phyloP scores from a whole-genome alignment of 2,113 vertebrate species.

The Podarcis cretensis region DNA sequence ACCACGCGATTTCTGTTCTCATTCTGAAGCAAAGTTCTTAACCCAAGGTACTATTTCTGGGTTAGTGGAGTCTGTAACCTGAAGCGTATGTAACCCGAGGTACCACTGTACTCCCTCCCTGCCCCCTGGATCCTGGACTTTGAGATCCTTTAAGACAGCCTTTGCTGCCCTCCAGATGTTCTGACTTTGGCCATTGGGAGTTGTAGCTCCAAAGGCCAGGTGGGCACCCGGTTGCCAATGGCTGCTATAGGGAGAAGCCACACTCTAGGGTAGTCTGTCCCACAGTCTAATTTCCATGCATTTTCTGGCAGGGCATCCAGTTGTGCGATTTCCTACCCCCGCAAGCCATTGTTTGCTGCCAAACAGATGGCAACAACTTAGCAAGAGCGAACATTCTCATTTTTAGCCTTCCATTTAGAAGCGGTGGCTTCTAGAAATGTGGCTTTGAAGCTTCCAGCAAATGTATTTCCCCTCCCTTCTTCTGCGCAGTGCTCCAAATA shows the following conservation, averaged over 20 bases:
- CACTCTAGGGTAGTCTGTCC: background rate
- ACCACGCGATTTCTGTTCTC: too few species aligned
- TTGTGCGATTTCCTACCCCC: background rate
- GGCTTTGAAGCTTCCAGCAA: constrained; percentile 7
- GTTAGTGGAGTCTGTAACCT: too few species aligned
- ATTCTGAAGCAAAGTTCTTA: too few species aligned
- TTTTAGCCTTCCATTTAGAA: background rate
- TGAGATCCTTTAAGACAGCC: background rate
- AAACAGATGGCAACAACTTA: background rate
- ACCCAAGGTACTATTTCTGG: too few species aligned
- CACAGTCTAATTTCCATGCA: background rate
- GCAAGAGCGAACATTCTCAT: rapidly evolving
- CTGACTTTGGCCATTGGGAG: too few species aligned
- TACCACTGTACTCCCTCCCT: background rate
- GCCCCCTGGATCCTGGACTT: background rate
- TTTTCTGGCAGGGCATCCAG: background rate
- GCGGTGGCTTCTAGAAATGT: rapidly evolving
- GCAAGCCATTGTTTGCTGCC: background rate
- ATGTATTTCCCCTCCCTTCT: background rate
- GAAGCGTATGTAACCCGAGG: too few species aligned
- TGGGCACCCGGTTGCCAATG: background rate
- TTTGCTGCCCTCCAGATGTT: too few species aligned
- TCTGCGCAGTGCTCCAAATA: background rate
- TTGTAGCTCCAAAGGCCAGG: too few species aligned
- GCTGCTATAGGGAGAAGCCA: background rate